Base-by-base conservation (phyloP, 1,140 invertebrate species). In the Laupala kohalensis region DNA sequence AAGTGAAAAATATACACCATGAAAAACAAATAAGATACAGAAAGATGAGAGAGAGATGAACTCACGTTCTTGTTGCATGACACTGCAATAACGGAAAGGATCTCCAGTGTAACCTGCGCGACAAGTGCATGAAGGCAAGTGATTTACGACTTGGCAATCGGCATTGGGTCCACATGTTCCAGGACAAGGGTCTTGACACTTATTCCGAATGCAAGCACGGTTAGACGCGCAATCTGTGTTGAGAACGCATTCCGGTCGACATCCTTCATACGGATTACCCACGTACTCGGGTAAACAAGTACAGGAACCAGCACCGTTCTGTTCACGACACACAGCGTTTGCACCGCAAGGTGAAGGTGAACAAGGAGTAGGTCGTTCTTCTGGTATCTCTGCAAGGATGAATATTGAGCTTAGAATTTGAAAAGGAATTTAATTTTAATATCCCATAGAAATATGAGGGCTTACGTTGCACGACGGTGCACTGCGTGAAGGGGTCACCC, bases 181-280 rank as follows among this genome's bases (percentile, higher is more conserved):
- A 19, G 87, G 87, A 75, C 91, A 93, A 26, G 90, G 90, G 78
- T 93, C 86, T 71, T 84, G 80, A 78, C 92, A 93, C 80, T 88
- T 90, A 73, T 87, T 85, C 76, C 86, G 87, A 23, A 79, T 76
- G 74, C 81, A 82, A 19, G 79, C 75, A 23, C 78, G 75, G 72
- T 78, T 76, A 63, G 74, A 77, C n/a, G 78, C 75, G 73, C 80
- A 82, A 19, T 82, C 81, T 24, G 75, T 71, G 71, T 79, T 78
- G 19, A 76, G 67, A 24, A 74, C 75, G 70, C 77, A 78, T 69
- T 78, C 77, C 5, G 78, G 78, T 62, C 77, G 83, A 75, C 86
- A 88, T 27, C 78, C 77, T 68, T 84, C 77, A 67, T 83, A 84
- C 2, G 85, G 84, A 79, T 86, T 84, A 15, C 86, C 86, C 71